Conservation (phyloP, 2,888 invertebrate genomes). For the Cactoblastis cactorum region DNA sequence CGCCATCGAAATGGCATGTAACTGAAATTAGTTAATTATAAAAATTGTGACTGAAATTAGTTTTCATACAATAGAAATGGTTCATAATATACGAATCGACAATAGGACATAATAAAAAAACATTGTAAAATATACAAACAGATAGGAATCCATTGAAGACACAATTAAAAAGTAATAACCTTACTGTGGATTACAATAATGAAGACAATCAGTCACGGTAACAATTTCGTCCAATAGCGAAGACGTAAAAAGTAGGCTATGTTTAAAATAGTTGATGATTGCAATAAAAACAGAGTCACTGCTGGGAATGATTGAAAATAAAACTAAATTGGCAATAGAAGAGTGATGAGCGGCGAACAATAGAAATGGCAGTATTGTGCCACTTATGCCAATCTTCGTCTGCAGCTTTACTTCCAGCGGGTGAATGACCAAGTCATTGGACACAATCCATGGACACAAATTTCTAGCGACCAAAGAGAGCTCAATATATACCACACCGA, state of each 20-base stretch:
- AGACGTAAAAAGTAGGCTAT: background rate
- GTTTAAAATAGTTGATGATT: background rate
- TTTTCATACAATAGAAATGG: too few species aligned
- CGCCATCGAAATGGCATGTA: too few species aligned
- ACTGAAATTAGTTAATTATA: too few species aligned
- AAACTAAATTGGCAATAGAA: constrained; percentile 30
- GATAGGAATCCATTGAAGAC: constrained; percentile 7
- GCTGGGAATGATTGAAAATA: constrained; percentile 22
- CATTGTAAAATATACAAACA: too few species aligned
- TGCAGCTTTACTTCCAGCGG: constrained; percentile 19
- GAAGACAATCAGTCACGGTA: constrained; percentile 1
- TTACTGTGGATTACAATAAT: background rate
- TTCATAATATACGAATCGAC: too few species aligned
- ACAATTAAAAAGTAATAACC: constrained; percentile 2
- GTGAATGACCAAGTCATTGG: background rate
- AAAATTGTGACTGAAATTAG: too few species aligned
- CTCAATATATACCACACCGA: too few species aligned
- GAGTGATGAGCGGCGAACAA: constrained; percentile 22
- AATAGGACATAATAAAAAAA: too few species aligned
- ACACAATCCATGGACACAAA: too few species aligned
- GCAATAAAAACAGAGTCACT: constrained; percentile 7
- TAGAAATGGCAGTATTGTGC: constrained; percentile 30
- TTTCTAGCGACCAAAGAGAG: too few species aligned
- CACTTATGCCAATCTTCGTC: constrained; percentile 59
- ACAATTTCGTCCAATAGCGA: background rate